phyloP scores from a whole-genome alignment of 2,113 vertebrate genomes.

The Polyodon spathula region DNA sequence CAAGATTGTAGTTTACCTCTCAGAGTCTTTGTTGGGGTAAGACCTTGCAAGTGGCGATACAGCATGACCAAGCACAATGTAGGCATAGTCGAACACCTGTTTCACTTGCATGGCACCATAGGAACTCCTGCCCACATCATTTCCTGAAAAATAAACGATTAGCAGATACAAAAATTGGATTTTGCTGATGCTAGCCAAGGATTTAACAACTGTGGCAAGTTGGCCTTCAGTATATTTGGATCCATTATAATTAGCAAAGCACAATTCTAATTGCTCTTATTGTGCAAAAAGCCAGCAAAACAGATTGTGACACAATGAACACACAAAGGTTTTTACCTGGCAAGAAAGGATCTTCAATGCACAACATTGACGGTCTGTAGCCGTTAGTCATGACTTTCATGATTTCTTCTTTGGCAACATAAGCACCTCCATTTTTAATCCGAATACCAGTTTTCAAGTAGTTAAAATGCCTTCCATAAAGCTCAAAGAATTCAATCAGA shows the following conservation, averaged over 20 bases:
- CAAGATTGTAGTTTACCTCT: constrained; percentile 66
- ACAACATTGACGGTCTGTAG: constrained; percentile 95
- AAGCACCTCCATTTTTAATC: constrained; percentile 90
- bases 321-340: constrained; percentile 61
- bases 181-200: too few species aligned
- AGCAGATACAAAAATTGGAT: too few species aligned
- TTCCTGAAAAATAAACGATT: constrained; percentile 54
- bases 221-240: too few species aligned
- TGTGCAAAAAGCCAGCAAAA: too few species aligned
- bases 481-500: constrained; percentile 97
- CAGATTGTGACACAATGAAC: too few species aligned
- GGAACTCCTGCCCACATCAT: constrained; percentile 91
- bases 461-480: constrained; percentile 96
- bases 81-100: constrained; percentile 94
- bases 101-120: constrained; percentile 97
- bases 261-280: too few species aligned
- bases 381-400: constrained; percentile 90
- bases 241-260: too few species aligned
- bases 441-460: constrained; percentile 96
- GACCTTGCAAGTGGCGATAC: constrained; percentile 88
- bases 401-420: constrained; percentile 93
- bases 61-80: constrained; percentile 84
- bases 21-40: constrained; percentile 89
- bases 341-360: constrained; percentile 89
- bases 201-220: too few species aligned